Evolutionary conservation across 2,888 invertebrate genomes (phyloP).

Genomic region (Branchipolynoe longqiensis): DNA sequence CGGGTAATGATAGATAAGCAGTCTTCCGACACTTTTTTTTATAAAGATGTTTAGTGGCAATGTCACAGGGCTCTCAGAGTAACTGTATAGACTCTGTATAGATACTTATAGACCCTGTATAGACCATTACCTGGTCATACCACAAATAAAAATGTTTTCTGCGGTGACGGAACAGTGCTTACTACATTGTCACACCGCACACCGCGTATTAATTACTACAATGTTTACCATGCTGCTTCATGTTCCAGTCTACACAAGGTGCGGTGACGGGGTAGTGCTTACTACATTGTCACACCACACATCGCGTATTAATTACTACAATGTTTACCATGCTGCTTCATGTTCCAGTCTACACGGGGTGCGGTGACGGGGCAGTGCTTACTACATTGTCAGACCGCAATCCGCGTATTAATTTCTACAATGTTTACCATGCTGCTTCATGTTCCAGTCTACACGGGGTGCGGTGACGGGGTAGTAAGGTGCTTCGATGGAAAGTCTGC

Average conservation of each 20-base stretch:
- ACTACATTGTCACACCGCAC: slow-evolving; percentile 80
- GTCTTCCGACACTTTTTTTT: too few relatives aligned
- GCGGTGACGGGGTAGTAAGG: slow-evolving; percentile 81
- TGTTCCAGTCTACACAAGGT: slow-evolving; percentile 79
- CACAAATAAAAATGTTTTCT: too few relatives aligned
- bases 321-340: background rate
- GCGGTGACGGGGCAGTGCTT: slow-evolving; percentile 81
- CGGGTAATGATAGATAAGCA: too few relatives aligned
- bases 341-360: slow-evolving; percentile 79
- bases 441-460: slow-evolving; percentile 81
- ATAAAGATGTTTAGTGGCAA: too few relatives aligned
- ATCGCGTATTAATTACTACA: slow-evolving; percentile 70
- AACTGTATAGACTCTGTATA: too few relatives aligned
- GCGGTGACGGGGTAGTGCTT: slow-evolving; percentile 81
- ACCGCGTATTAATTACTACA: slow-evolving; percentile 70
- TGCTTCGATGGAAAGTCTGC: slow-evolving; percentile 83
- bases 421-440: too few relatives aligned
- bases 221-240: background rate
- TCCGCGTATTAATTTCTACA: slow-evolving; percentile 70
- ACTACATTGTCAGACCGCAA: slow-evolving; percentile 80
- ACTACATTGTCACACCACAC: slow-evolving; percentile 80
- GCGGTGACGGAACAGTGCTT: slow-evolving; percentile 81
- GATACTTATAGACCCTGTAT: too few relatives aligned
- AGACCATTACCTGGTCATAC: too few relatives aligned
- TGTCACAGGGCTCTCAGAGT: too few relatives aligned